These are phyloP conservation scores for Sisyra nigra DNA, from an alignment of 2,888 invertebrate species.

Conservation along the genomic window DNA sequence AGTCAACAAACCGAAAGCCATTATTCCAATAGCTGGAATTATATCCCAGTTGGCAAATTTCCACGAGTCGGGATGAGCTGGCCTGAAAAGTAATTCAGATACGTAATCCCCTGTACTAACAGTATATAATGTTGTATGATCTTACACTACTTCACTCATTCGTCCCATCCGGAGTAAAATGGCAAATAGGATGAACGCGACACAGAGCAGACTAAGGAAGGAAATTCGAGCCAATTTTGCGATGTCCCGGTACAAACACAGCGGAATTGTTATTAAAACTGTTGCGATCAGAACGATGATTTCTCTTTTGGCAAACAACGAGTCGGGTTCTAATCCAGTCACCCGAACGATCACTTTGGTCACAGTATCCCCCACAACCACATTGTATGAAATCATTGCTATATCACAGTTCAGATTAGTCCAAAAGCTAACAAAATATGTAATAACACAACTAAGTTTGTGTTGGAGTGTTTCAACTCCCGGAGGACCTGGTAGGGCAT, in stretches of 20 bases:
- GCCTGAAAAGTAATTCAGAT: slow-evolving; percentile 28
- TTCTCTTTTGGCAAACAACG: slow-evolving; percentile 42
- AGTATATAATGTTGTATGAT: slow-evolving; percentile 15
- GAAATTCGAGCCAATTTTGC: slow-evolving; percentile 51
- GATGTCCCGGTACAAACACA: slow-evolving; percentile 65
- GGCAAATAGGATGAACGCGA: slow-evolving; percentile 52
- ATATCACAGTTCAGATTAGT: slow-evolving; percentile 15
- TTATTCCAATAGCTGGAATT: slow-evolving; percentile 65
- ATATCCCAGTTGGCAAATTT: slow-evolving; percentile 54
- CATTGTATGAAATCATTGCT: slow-evolving; percentile 82
- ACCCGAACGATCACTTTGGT: slow-evolving; percentile 66
- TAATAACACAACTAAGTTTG: no score
- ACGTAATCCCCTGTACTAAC: background rate
- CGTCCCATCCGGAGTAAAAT: slow-evolving; percentile 43
- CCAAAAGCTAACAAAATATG: no score
- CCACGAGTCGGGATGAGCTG: slow-evolving; percentile 48
- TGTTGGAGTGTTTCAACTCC: no score
- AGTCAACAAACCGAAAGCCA: slow-evolving; percentile 51
- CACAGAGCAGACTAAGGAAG: slow-evolving; percentile 50
- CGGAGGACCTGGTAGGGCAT: no score
- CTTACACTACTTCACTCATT: slow-evolving; percentile 46
- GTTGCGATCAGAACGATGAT: slow-evolving; percentile 57
- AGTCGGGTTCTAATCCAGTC: slow-evolving; percentile 35
- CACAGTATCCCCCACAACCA: slow-evolving; percentile 72
- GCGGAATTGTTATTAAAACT: slow-evolving; percentile 54